A percentile compares a stretch with the other conserved stretches of the same genome.
These are phyloP conservation scores for Morinoia aosen DNA, from an alignment of 2,888 invertebrate genomes.

Conservation along the genomic window DNA sequence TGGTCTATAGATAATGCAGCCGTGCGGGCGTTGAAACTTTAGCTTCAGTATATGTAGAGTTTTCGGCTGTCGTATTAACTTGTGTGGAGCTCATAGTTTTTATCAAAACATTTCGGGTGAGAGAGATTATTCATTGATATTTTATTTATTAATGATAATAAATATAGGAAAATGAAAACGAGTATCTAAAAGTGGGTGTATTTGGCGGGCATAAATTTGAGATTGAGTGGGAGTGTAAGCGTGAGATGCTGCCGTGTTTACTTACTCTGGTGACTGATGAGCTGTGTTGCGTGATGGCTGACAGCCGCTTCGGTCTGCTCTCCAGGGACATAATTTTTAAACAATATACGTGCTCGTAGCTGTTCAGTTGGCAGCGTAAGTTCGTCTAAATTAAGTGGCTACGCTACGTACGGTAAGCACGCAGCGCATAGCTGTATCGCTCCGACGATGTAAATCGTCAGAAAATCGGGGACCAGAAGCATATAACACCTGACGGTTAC, in stretches of 20 bases:
- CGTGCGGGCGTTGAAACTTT: neutral
- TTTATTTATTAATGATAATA: neutral
- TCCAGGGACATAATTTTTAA: too few relatives aligned
- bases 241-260: conserved; percentile 2
- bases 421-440: too few relatives aligned
- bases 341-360: too few relatives aligned
- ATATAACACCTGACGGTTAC: too few relatives aligned
- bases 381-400: too few relatives aligned
- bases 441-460: too few relatives aligned
- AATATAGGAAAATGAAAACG: neutral
- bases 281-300: neutral
- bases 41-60: too few relatives aligned
- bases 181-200: neutral
- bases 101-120: neutral
- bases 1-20: neutral
- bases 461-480: too few relatives aligned
- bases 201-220: neutral
- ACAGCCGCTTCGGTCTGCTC: neutral
- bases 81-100: neutral
- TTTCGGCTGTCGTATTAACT: too few relatives aligned
- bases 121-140: neutral
- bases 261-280: neutral
- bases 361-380: too few relatives aligned
- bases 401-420: too few relatives aligned
- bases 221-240: neutral